These are phyloP conservation scores for Saturnia pavonia DNA, from an alignment of 2,888 invertebrate species.

Conservation along the genomic window DNA sequence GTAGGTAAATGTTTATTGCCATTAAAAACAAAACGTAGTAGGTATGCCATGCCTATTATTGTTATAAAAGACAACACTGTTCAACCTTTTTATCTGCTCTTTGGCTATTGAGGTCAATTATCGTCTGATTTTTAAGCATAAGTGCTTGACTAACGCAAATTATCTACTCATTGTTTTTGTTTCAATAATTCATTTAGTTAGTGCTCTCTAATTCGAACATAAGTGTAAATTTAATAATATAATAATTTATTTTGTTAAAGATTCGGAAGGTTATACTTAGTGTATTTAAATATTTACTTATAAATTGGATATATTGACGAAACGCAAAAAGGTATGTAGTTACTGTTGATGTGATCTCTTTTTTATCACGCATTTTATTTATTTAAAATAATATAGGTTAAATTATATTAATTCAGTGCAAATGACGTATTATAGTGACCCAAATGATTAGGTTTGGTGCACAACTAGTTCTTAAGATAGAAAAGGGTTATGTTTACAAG, in stretches of 20 bases:
- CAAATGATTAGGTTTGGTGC: not conserved
- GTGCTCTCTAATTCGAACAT: not conserved
- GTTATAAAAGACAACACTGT: constrained; percentile 26
- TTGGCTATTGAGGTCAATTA: constrained; percentile 60
- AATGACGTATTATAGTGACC: not conserved
- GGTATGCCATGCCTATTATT: no score
- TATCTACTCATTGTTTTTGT: constrained; percentile 14
- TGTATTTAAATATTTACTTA: not conserved
- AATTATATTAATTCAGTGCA: not conserved
- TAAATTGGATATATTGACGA: not conserved
- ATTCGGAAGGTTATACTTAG: not conserved
- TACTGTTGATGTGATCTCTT: not conserved
- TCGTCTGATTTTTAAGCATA: constrained; percentile 53
- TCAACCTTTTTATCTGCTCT: constrained; percentile 56
- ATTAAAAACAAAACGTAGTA: constrained; percentile 4
- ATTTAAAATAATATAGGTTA: not conserved
- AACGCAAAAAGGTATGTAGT: not conserved
- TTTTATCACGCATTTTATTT: not conserved
- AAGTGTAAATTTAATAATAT: not conserved
- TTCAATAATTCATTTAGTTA: not conserved
- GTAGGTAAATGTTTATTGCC: not conserved
- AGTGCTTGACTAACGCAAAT: constrained; percentile 39
- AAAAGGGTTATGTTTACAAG: not conserved
- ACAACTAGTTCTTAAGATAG: not conserved
- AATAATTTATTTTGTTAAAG: not conserved